Evolutionary conservation across 2,888 invertebrate species (phyloP), one percentile per base, ranked within the genome.

Genomic region (Macaria liturata): DNA sequence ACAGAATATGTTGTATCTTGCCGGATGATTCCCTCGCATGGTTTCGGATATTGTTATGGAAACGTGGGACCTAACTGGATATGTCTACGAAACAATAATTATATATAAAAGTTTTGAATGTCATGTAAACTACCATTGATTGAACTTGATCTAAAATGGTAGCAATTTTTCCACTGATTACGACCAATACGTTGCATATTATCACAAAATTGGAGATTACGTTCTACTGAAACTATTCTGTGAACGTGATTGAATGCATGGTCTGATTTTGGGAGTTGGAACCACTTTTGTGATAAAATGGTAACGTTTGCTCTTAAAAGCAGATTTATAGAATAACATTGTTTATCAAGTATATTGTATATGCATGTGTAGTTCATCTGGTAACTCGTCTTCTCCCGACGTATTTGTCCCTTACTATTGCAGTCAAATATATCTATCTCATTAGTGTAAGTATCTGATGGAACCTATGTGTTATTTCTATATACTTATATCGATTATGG

Each of bases 31-130:
- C 62, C 60, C 68, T 70, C 70, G 72, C 70, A 71, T 50, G 75
- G 70, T 71, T 70, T 64, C 72, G 70, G 76, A 73, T 80, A 79
- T 71, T 71, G 74, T 74, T 78, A 79, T 67, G 70, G 70, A 75
- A 78, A 79, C 66, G 71, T 80, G 87, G 87, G 88, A 88, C 86
- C 86, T 80, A 78, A 84, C 53, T 75, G 73, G 83, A 81, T 82
- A 73, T 78, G 83, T 80, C 75, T 65, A 65, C 66, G 64, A 65
- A 62, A 66, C 64, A 61, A 57, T 59, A 57, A 60, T 57, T 61
- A 61, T 50, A 32, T 51, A 8, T 59, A 54, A 20, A 58, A 44
- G 57, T 46, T 52, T 54, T 61, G 57, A 55, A 58, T 56, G 57
- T 58, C 47, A 51, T 49, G 43, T 62, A 55, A 53, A 53, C 43